phyloP scores from a whole-genome alignment of 2,888 invertebrate genomes.

The Caenorhabditis sp. region DNA sequence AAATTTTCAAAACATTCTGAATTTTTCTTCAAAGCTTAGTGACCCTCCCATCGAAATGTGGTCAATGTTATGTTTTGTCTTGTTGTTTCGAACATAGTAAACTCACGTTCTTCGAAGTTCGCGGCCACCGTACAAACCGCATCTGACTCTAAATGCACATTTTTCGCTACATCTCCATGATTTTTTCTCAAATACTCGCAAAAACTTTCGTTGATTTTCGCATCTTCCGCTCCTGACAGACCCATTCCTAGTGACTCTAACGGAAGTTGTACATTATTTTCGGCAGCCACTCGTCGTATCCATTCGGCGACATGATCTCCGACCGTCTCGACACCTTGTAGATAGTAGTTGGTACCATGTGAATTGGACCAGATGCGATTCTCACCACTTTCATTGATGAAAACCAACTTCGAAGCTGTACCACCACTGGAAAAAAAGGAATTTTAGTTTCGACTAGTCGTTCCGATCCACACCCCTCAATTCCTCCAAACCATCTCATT shows the following conservation, averaged over 20 bases:
- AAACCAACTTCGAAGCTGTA: conserved; percentile 56
- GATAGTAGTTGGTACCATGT: conserved; percentile 50
- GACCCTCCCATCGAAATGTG: too few relatives aligned
- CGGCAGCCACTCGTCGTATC: conserved; percentile 25
- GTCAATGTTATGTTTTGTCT: too few relatives aligned
- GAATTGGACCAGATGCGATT: conserved; percentile 18
- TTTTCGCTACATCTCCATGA: conserved; percentile 55
- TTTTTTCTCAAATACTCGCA: conserved; percentile 43
- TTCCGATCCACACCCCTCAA: conserved; percentile 56
- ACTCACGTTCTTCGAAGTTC: conserved; percentile 39
- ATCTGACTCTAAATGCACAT: conserved; percentile 56
- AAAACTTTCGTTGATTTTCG: conserved; percentile 49
- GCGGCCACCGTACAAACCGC: conserved; percentile 56
- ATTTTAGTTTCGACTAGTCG: not conserved
- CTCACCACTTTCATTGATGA: conserved; percentile 43
- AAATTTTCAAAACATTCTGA: too few relatives aligned
- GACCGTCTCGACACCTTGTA: conserved; percentile 48
- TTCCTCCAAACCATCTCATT: conserved; percentile 50
- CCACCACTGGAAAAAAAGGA: conserved; percentile 53
- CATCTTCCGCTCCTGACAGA: conserved; percentile 66
- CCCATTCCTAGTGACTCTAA: conserved; percentile 55
- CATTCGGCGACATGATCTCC: conserved; percentile 37
- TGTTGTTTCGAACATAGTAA: too few relatives aligned
- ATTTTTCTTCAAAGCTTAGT: too few relatives aligned
- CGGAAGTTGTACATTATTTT: conserved; percentile 1